Evolutionary conservation across 2,113 vertebrate genomes (phyloP).

Genomic region (Carlito syrichta): DNA sequence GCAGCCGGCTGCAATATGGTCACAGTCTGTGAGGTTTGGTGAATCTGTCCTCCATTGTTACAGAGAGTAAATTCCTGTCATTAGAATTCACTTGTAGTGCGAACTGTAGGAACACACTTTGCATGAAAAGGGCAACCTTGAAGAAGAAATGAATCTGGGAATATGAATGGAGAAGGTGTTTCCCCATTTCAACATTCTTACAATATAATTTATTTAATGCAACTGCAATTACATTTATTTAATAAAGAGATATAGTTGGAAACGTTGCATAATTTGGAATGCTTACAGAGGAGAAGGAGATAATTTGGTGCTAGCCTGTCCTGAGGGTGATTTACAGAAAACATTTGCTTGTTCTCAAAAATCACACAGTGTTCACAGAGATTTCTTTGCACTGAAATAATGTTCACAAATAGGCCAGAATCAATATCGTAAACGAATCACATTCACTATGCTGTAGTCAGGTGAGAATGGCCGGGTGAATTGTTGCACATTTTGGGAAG

Average conservation of each 20-base stretch:
- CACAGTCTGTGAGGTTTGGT: slow-evolving; percentile 16
- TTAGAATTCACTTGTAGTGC: background rate
- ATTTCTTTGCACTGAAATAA: background rate
- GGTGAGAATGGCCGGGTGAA: background rate
- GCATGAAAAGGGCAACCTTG: background rate
- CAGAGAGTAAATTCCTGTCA: background rate
- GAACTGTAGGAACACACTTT: background rate
- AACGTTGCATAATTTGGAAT: background rate
- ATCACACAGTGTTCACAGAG: background rate
- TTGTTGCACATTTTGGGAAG: background rate
- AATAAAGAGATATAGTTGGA: background rate
- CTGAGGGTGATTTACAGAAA: background rate
- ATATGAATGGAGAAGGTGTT: background rate
- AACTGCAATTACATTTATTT: background rate
- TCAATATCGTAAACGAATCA: background rate
- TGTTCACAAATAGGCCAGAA: background rate
- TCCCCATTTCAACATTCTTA: background rate
- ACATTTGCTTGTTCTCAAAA: background rate
- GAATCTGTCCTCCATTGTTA: background rate
- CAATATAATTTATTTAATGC: background rate
- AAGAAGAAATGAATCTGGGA: background rate
- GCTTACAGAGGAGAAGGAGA: background rate
- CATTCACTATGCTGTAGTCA: background rate
- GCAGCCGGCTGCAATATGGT: background rate
- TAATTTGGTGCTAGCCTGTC: background rate